Evolutionary conservation across 2,888 invertebrate genomes (phyloP).

Genomic region (Lasius fuliginosus): DNA sequence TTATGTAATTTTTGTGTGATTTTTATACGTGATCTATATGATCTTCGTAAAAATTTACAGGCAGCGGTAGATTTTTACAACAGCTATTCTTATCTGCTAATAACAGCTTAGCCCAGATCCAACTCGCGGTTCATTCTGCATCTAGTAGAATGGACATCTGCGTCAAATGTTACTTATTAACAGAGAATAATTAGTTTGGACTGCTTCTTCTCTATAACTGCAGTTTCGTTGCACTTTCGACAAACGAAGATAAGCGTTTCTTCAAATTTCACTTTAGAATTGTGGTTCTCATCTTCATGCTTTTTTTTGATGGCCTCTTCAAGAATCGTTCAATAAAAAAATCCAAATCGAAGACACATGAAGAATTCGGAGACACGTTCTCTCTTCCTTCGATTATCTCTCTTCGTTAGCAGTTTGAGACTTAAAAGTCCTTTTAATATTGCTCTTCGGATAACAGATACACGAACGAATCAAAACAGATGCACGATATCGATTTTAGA

Average conservation of each 20-base stretch:
- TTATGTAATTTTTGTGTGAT: neutral
- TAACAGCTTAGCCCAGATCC: conserved; percentile 35
- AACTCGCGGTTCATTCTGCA: conserved; percentile 9
- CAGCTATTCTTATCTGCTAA: conserved; percentile 22
- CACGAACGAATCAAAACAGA: conserved; percentile 8
- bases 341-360: conserved; percentile 39
- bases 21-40: neutral
- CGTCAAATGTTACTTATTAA: conserved; percentile 4
- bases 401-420: neutral
- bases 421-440: neutral
- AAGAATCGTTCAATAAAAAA: conserved; percentile 15
- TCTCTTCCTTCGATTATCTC: conserved; percentile 3
- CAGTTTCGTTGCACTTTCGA: conserved; percentile 35
- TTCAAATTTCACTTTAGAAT: conserved; percentile 14
- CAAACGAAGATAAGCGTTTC: conserved; percentile 17
- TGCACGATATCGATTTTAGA: neutral
- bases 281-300: neutral
- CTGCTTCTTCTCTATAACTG: neutral
- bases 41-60: conserved; percentile 4
- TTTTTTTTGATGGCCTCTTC: neutral
- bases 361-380: neutral
- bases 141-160: conserved; percentile 7
- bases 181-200: neutral
- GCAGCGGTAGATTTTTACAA: conserved; percentile 21
- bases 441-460: neutral